These are phyloP conservation scores for Drosophila yakuba DNA, from an alignment of 1,140 invertebrate genomes.

Conservation along the genomic window DNA sequence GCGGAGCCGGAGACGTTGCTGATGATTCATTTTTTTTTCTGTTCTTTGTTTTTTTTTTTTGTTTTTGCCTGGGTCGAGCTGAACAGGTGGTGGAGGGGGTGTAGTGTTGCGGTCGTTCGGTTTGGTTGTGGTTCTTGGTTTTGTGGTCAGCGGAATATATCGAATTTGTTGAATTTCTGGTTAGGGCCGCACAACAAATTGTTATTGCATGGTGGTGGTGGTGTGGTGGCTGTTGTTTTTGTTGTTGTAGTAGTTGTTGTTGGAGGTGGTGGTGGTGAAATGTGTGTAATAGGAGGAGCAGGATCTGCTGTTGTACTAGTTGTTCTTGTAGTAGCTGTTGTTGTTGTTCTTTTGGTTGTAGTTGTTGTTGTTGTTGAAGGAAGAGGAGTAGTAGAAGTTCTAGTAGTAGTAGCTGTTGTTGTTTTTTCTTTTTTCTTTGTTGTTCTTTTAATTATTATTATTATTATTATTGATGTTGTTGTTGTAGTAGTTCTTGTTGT, in stretches of 20 bases:
- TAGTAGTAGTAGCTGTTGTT: conserved; percentile 63
- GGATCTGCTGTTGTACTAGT: conserved; percentile 78
- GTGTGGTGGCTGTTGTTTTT: conserved; percentile 27
- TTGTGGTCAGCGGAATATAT: conserved; percentile 71
- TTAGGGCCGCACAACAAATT: conserved; percentile 57
- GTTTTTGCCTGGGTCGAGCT: conserved; percentile 28
- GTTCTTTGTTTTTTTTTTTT: conserved; percentile 3
- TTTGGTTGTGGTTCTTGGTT: conserved; percentile 32
- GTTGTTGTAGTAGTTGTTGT: conserved; percentile 7
- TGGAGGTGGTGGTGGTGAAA: conserved; percentile 48
- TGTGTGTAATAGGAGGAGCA: conserved; percentile 81
- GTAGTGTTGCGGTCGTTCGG: conserved; percentile 35
- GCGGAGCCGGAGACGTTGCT: conserved; percentile 42
- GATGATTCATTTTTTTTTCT: conserved; percentile 29
- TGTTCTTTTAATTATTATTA: conserved; percentile 6
- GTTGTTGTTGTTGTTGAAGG: conserved; percentile 59
- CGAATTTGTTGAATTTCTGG: conserved; percentile 65
- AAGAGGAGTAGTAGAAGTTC: conserved; percentile 81
- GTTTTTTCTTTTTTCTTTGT: conserved; percentile 16
- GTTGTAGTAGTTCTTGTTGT: conserved; percentile 67
- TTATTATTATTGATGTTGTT: conserved; percentile 32
- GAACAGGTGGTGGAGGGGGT: conserved; percentile 30
- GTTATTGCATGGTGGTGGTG: conserved; percentile 23
- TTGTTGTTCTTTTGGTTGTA: conserved; percentile 42
- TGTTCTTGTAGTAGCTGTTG: conserved; percentile 76